A percentile compares a stretch with the other conserved stretches of the same genome.
Conservation (phyloP, 2,888 invertebrate genomes). For the Drosophila helvetica region DNA sequence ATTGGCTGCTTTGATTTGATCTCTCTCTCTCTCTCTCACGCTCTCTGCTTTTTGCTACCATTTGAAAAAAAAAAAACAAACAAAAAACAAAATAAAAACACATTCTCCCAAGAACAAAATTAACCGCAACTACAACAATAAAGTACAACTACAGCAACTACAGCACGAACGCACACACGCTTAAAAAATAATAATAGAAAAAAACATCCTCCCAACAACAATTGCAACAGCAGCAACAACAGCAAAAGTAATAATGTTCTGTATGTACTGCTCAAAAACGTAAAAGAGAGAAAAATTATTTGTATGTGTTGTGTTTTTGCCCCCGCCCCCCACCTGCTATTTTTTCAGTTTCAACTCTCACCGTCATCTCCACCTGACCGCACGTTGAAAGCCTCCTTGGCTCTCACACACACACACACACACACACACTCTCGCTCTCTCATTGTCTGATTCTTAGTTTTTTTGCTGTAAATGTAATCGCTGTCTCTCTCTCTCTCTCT, state of each 20-base stretch:
- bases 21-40: slow-evolving; percentile 38
- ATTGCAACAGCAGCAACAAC: slow-evolving; percentile 23
- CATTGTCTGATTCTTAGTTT: not conserved
- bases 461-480: not conserved
- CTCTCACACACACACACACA: not conserved
- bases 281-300: slow-evolving; percentile 34
- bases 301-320: slow-evolving; percentile 31
- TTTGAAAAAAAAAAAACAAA: slow-evolving; percentile 31
- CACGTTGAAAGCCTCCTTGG: not conserved
- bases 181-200: slow-evolving; percentile 18
- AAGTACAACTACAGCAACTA: slow-evolving; percentile 40
- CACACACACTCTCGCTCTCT: not conserved
- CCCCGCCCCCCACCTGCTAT: too few species aligned
- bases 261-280: slow-evolving; percentile 58
- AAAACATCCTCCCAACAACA: not conserved
- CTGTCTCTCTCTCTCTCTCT: not conserved
- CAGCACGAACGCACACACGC: slow-evolving; percentile 46
- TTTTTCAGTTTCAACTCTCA: not conserved
- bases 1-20: slow-evolving; percentile 76
- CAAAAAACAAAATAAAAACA: slow-evolving; percentile 33
- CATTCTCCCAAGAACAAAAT: slow-evolving; percentile 32
- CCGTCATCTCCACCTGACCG: not conserved
- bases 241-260: slow-evolving; percentile 39
- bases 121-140: slow-evolving; percentile 36
- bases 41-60: slow-evolving; percentile 30